phyloP scores from a whole-genome alignment of 2,113 vertebrate species.

The Periophthalmus modestus region DNA sequence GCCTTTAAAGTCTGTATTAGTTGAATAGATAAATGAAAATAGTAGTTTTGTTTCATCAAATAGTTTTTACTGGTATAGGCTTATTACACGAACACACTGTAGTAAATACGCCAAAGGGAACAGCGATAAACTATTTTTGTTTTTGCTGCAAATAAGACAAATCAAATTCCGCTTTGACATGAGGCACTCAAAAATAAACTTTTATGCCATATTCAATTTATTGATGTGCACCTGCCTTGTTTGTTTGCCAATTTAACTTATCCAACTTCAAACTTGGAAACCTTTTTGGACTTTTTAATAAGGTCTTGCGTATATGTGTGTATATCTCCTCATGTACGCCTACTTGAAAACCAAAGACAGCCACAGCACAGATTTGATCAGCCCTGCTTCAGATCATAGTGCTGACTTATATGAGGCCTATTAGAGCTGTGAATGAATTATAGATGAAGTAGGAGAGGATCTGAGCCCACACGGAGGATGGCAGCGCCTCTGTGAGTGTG shows the following conservation, averaged over 20 bases:
- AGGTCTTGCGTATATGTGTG: constrained; percentile 4
- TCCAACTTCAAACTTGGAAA: constrained; percentile 12
- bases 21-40: not conserved
- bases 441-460: constrained; percentile 65
- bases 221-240: constrained; percentile 10
- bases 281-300: constrained; percentile 20
- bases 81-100: too few relatives aligned
- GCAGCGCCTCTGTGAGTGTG: constrained; percentile 41
- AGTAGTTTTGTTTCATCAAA: not conserved
- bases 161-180: not conserved
- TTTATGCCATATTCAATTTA: not conserved
- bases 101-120: not conserved
- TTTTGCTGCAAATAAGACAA: not conserved
- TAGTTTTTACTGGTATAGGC: too few relatives aligned
- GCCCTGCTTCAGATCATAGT: constrained; percentile 62
- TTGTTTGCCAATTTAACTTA: constrained; percentile 23
- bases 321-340: not conserved
- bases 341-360: constrained; percentile 39
- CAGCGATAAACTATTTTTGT: not conserved
- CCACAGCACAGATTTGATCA: constrained; percentile 53
- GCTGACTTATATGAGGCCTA: constrained; percentile 72
- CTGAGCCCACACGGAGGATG: constrained; percentile 57
- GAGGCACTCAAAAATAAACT: not conserved
- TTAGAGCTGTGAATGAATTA: constrained; percentile 72
- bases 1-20: too few relatives aligned